phyloP scores from a whole-genome alignment of 2,888 invertebrate species.

The Liopterus haemorrhoidalis region DNA sequence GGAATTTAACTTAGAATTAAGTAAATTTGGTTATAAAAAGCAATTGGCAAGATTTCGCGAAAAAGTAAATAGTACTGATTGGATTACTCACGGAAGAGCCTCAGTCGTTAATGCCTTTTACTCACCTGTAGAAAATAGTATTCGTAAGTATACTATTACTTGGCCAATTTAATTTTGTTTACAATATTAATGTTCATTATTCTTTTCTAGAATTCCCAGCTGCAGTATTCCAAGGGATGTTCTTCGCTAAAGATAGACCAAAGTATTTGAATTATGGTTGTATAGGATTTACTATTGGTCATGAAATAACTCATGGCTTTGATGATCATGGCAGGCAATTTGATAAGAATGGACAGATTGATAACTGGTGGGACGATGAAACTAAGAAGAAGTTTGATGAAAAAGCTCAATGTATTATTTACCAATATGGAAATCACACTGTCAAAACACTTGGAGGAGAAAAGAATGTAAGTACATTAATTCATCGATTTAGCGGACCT shows the following conservation, averaged over 20 bases:
- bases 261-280: slow-evolving; percentile 89
- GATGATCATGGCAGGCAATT: slow-evolving; percentile 89
- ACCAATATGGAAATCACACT: slow-evolving; percentile 88
- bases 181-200: slow-evolving; percentile 10
- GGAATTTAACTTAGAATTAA: too few relatives aligned
- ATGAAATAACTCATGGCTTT: slow-evolving; percentile 88
- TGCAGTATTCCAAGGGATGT: slow-evolving; percentile 85
- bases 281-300: slow-evolving; percentile 86
- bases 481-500: too few relatives aligned
- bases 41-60: slow-evolving; percentile 48
- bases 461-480: too few relatives aligned
- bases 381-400: slow-evolving; percentile 78
- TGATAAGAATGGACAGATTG: slow-evolving; percentile 82
- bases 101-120: slow-evolving; percentile 54
- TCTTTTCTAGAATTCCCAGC: slow-evolving; percentile 76
- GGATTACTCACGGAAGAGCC: slow-evolving; percentile 48
- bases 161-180: neutral
- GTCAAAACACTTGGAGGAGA: too few relatives aligned
- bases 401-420: slow-evolving; percentile 83
- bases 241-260: slow-evolving; percentile 83
- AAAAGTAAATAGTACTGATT: slow-evolving; percentile 50
- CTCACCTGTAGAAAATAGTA: slow-evolving; percentile 50
- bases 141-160: slow-evolving; percentile 44
- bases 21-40: too few relatives aligned
- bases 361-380: slow-evolving; percentile 85